phyloP scores from a whole-genome alignment of 2,113 vertebrate species.

The Cyphomyrus plagiostoma region DNA sequence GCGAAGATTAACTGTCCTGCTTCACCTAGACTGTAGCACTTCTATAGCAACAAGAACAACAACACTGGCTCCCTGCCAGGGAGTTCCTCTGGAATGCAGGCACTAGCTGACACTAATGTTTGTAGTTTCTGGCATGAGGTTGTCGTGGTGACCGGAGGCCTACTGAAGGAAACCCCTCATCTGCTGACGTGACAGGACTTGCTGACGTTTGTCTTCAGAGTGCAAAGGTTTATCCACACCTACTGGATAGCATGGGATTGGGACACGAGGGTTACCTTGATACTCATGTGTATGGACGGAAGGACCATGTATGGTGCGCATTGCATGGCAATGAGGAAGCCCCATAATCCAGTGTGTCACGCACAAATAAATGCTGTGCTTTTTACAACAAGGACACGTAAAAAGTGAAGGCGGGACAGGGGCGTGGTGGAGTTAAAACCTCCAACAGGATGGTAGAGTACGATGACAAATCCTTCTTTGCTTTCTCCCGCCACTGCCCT shows the following conservation, averaged over 20 bases:
- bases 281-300: not conserved
- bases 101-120: conserved; percentile 16
- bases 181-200: conserved; percentile 6
- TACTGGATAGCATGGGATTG: not conserved
- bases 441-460: not conserved
- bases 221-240: conserved; percentile 9
- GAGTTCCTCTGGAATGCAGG: conserved; percentile 17
- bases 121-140: conserved; percentile 14
- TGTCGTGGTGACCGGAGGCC: not conserved
- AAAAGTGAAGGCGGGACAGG: not conserved
- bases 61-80: conserved; percentile 1
- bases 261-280: not conserved
- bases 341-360: not conserved
- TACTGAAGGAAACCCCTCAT: not conserved
- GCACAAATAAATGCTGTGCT: not conserved
- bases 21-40: not conserved
- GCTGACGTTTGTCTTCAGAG: not conserved
- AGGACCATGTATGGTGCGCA: not conserved
- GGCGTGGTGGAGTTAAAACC: too few relatives aligned
- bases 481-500: not conserved
- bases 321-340: not conserved
- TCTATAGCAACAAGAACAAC: conserved; percentile 11
- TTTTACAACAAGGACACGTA: not conserved
- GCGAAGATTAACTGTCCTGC: not conserved
- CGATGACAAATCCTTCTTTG: not conserved